Evolutionary conservation across 2,113 vertebrate genomes (phyloP).

Genomic region (Athene noctua): DNA sequence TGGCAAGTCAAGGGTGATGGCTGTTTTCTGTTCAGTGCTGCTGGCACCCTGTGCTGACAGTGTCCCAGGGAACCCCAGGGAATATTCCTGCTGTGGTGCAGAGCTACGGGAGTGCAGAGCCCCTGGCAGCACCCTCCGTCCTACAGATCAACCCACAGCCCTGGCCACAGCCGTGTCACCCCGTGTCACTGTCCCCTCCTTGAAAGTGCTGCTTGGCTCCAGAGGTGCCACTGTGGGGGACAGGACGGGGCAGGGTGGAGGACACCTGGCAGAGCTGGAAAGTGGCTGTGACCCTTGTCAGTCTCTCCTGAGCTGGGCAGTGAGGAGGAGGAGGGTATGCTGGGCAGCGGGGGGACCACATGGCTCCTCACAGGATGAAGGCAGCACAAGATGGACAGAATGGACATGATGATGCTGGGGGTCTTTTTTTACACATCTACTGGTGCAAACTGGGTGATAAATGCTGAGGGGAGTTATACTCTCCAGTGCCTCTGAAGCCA

Average conservation of each 20-base stretch:
- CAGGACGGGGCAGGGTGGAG: not conserved
- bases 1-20: not conserved
- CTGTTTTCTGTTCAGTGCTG: not conserved
- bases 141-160: not conserved
- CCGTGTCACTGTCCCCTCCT: not conserved
- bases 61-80: not conserved
- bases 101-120: fast-evolving
- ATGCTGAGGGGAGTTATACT: not conserved
- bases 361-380: not conserved
- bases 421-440: not conserved
- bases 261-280: not conserved
- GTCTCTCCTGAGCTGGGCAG: not conserved
- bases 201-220: not conserved
- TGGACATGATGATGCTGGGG: fast-evolving
- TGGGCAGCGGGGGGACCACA: not conserved
- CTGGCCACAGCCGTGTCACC: not conserved
- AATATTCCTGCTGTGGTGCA: fast-evolving
- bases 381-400: not conserved
- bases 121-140: not conserved
- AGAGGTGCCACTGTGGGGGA: not conserved
- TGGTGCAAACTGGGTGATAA: not conserved
- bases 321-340: not conserved
- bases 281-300: not conserved
- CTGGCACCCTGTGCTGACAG: not conserved
- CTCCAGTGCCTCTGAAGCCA: not conserved